Evolutionary conservation across 2,888 invertebrate species (phyloP), one percentile per base, ranked within the genome.

Genomic region (Willowsia nigromaculata): DNA sequence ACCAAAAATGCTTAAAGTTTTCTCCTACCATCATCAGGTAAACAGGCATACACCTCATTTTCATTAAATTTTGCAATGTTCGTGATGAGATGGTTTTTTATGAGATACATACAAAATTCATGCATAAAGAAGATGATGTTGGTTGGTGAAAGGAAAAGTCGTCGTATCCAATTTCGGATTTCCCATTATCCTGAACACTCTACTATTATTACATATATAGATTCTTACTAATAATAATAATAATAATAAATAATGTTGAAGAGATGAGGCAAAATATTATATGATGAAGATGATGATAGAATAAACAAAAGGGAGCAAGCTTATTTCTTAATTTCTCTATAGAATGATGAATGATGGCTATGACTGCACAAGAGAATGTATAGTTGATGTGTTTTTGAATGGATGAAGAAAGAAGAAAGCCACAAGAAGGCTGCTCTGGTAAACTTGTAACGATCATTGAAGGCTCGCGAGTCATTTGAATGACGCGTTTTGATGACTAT

Each of bases 311-410:
- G 68, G 37, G 40, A 68, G 22, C n/a, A n/a, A n/a, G n/a, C n/a
- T n/a, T n/a, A 2, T 40, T 40, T 65, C 65, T 65, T 65, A 65
- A 65, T 65, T 65, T 65, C 65, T 65, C 65, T n/a, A 33, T 65
- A n/a, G n/a, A n/a, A n/a, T n/a, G n/a, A n/a, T n/a, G n/a, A n/a
- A n/a, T n/a, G n/a, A n/a, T n/a, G n/a, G n/a, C n/a, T n/a, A n/a
- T n/a, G n/a, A n/a, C n/a, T n/a, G n/a, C n/a, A n/a, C n/a, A n/a
- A n/a, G n/a, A n/a, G n/a, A n/a, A n/a, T n/a, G n/a, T n/a, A n/a
- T n/a, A n/a, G n/a, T n/a, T n/a, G n/a, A n/a, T n/a, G n/a, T n/a
- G n/a, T n/a, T n/a, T n/a, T n/a, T n/a, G n/a, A n/a, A n/a, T n/a
- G n/a, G n/a, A n/a, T n/a, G n/a, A n/a, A n/a, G n/a, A n/a, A n/a